Base-by-base conservation (phyloP, 1,140 invertebrate species). In the Cydia fagiglandana region DNA sequence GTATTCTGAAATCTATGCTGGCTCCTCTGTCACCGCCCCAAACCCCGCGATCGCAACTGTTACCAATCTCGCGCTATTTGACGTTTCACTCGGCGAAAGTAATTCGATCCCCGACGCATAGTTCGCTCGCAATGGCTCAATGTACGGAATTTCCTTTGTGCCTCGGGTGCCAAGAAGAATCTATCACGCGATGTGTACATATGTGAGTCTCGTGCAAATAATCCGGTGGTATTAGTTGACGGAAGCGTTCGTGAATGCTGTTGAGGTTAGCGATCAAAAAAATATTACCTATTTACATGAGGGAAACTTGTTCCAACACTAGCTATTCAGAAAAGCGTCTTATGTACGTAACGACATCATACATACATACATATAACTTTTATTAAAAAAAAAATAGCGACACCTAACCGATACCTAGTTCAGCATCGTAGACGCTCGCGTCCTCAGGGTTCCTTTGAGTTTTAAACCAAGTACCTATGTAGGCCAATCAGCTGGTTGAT, bases 51-150 rank as follows among this genome's bases (percentile, higher is more conserved):
- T 68, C 64, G 66, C 66, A 70, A 70, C 66, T 38, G 66, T 41
- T 38, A 24, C 66, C 66, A 70, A 70, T 45, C 66, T 70, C 66
- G n/a, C 34, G 66, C 66, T 70, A 70, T 70, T 70, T 70, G 66
- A 70, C 66, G 66, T 70, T 70, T 70, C 66, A 70, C 34, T 70
- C 66, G 66, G 66, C 66, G 66, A 70, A 70, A 70, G 66, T 70
- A 70, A 70, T 70, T 70, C 66, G 66, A 70, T 70, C 66, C 34
- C 50, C 34, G 9, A 70, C 66, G 66, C 66, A 70, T 70, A 70
- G 66, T 70, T 70, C 66, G 66, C 56, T 24, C 66, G 66, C 66
- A 38, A 70, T 38, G 66, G 34, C 66, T 70, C 66, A 70, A 70
- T 70, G 66, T 70, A 70, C 30, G 66, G 66, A 41, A 70, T 70